Conservation (phyloP, 1,140 invertebrate genomes). For the Drosophila willistoni region DNA sequence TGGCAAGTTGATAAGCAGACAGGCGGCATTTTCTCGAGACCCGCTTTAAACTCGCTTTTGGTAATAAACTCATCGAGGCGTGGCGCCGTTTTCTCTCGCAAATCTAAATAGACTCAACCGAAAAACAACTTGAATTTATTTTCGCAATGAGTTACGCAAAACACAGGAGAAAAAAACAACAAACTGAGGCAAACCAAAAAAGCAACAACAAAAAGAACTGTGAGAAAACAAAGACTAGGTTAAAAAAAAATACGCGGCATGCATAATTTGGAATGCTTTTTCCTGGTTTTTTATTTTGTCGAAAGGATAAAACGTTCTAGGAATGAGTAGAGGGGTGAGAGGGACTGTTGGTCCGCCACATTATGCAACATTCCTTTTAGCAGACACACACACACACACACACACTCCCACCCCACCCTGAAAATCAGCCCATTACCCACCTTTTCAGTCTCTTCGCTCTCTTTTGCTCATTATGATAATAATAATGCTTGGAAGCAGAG, state of each 20-base stretch:
- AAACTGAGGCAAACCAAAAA: constrained; percentile 20
- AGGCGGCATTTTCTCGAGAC: constrained; percentile 21
- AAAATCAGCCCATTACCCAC: too few species aligned
- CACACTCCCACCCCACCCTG: background rate
- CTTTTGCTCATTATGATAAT: constrained; percentile 73
- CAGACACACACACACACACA: constrained; percentile 39
- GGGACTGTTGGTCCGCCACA: constrained; percentile 47
- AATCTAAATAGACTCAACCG: constrained; percentile 74
- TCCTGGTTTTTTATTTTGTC: constrained; percentile 1
- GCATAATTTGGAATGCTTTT: constrained; percentile 75
- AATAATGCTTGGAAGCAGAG: constrained; percentile 55
- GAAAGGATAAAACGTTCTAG: constrained; percentile 24
- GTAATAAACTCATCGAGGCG: constrained; percentile 72
- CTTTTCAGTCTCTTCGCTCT: too few species aligned
- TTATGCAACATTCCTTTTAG: constrained; percentile 75
- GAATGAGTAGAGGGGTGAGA: constrained; percentile 23
- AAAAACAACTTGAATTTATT: constrained; percentile 70
- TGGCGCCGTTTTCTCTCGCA: constrained; percentile 57
- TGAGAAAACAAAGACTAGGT: constrained; percentile 57
- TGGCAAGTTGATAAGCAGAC: constrained; percentile 73
- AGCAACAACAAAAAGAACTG: constrained; percentile 18
- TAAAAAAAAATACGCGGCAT: constrained; percentile 64
- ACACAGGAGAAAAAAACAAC: constrained; percentile 12
- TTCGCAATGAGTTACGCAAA: constrained; percentile 4
- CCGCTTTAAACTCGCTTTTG: constrained; percentile 66